Evolutionary conservation across 2,797 vertebrate genomes (phyloP).

Genomic region (Coluber constrictor): DNA sequence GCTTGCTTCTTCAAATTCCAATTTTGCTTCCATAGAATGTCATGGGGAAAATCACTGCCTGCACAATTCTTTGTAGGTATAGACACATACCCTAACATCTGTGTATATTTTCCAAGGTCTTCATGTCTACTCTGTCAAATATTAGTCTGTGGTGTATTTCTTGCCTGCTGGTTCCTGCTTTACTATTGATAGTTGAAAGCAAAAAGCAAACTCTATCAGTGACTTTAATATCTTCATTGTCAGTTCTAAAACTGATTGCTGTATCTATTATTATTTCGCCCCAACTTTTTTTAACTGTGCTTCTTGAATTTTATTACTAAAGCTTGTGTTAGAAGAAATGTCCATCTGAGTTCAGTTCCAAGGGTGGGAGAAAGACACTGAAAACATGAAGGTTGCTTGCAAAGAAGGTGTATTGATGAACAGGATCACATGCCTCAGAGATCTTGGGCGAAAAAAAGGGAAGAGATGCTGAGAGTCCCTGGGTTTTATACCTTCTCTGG

Average conservation of each 20-base stretch:
- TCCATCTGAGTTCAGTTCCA: no score
- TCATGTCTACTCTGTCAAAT: background rate
- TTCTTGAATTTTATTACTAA: background rate
- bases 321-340: background rate
- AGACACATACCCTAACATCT: background rate
- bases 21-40: background rate
- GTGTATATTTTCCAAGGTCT: background rate
- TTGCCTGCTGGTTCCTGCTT: background rate
- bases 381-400: no score
- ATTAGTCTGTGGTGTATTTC: background rate
- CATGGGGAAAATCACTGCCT: background rate
- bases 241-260: background rate
- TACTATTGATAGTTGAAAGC: background rate
- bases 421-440: no score
- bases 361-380: no score
- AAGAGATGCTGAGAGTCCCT: no score
- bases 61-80: background rate
- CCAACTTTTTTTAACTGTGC: background rate
- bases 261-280: background rate
- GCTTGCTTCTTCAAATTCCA: background rate
- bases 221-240: background rate
- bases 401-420: no score
- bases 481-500: no score
- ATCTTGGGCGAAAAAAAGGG: no score
- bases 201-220: background rate